Percentiles rank a stretch among this genome's conserved stretches.
These are phyloP conservation scores for Diaphora mendica DNA, from an alignment of 2,888 invertebrate genomes.

Conservation along the genomic window DNA sequence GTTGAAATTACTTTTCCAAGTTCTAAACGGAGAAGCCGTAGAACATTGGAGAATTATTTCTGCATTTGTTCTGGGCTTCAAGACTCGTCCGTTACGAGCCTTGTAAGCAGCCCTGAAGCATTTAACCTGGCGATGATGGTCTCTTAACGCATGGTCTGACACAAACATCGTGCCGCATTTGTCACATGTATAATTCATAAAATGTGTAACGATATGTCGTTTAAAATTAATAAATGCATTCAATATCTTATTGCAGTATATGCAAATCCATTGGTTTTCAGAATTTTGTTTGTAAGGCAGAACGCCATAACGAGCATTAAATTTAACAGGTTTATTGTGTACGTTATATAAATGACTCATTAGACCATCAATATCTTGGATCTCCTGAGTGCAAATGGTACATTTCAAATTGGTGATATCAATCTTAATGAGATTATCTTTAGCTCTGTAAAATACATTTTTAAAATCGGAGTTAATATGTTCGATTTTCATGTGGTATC, in stretches of 20 bases:
- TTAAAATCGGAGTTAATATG: conserved; percentile 73
- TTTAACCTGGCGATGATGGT: conserved; percentile 78
- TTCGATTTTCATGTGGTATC: conserved; percentile 72
- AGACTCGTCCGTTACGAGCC: conserved; percentile 73
- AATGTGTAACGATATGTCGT: conserved; percentile 76
- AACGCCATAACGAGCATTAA: conserved; percentile 76
- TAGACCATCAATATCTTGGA: conserved; percentile 71
- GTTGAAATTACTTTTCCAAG: conserved; percentile 80
- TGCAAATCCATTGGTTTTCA: conserved; percentile 70
- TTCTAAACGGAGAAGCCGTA: conserved; percentile 78
- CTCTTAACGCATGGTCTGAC: conserved; percentile 75
- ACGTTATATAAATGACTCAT: conserved; percentile 74
- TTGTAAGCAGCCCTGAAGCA: conserved; percentile 77
- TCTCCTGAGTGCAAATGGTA: conserved; percentile 69
- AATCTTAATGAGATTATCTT: conserved; percentile 78
- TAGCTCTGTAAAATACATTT: conserved; percentile 78
- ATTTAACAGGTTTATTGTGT: conserved; percentile 76
- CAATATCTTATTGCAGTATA: conserved; percentile 72
- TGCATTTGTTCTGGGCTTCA: conserved; percentile 75
- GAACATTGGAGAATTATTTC: conserved; percentile 80
- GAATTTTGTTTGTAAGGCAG: conserved; percentile 75
- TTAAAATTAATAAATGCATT: conserved; percentile 73
- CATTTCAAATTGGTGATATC: conserved; percentile 80
- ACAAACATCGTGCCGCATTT: conserved; percentile 80
- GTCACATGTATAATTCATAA: conserved; percentile 78